Evolutionary conservation across 2,113 vertebrate species (phyloP).

Genomic region (Orientallactaga bullata): DNA sequence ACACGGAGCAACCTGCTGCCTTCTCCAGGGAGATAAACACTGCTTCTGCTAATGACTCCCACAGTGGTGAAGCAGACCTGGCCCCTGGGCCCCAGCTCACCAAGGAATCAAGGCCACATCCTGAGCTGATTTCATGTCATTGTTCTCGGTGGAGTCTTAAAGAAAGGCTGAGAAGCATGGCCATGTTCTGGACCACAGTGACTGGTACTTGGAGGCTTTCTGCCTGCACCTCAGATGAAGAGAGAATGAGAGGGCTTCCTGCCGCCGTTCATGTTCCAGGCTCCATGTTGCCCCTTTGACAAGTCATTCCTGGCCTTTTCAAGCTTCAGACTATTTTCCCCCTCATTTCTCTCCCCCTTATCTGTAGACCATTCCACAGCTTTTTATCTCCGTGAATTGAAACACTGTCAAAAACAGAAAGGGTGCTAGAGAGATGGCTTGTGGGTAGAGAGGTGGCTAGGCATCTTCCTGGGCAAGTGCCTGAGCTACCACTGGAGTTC

Average conservation of each 20-base stretch:
- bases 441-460: too few relatives aligned
- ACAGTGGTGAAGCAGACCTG: background rate
- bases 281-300: background rate
- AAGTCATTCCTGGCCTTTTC: background rate
- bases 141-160: constrained; percentile 28
- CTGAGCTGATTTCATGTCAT: background rate
- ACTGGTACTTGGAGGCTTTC: background rate
- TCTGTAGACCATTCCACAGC: background rate
- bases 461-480: too few relatives aligned
- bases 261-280: fast-evolving
- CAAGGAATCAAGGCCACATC: background rate
- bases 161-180: background rate
- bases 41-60: background rate
- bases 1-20: background rate
- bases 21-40: constrained; percentile 34
- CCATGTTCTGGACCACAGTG: background rate
- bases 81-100: background rate
- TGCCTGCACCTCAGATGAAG: background rate
- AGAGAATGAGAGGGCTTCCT: background rate
- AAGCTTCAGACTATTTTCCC: background rate
- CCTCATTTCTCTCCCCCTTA: background rate
- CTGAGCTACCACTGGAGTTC: too few relatives aligned
- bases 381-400: background rate
- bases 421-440: too few relatives aligned
- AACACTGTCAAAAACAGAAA: background rate